These are phyloP conservation scores for Hippocampus kuda DNA, from an alignment of 2,797 vertebrate genomes.

Conservation along the genomic window DNA sequence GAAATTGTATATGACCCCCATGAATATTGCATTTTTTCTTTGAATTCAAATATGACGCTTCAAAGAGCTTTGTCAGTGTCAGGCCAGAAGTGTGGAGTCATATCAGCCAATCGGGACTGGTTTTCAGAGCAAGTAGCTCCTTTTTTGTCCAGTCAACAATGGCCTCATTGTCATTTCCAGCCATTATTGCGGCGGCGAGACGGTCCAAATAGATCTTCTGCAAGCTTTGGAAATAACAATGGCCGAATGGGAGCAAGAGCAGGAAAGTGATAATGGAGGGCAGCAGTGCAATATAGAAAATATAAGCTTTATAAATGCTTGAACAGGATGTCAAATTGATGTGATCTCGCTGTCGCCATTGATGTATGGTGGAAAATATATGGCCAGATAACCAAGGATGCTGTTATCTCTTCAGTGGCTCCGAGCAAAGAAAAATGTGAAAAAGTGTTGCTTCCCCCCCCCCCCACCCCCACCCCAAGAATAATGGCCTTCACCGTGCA, in stretches of 20 bases:
- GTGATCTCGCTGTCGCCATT: conserved; percentile 46
- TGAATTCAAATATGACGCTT: neutral
- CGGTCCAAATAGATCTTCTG: conserved; percentile 46
- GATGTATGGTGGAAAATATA: conserved; percentile 41
- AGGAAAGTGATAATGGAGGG: conserved; percentile 30
- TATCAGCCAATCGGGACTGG: conserved; percentile 34
- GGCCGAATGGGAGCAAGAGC: conserved; percentile 43
- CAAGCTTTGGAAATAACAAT: conserved; percentile 47
- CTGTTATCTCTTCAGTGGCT: conserved; percentile 40
- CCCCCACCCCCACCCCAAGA: conserved; percentile 1
- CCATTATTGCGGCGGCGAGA: conserved; percentile 30
- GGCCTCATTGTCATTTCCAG: conserved; percentile 47
- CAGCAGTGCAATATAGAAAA: conserved; percentile 23
- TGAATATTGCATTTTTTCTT: neutral
- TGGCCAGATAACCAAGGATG: conserved; percentile 45
- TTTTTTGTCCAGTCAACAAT: conserved; percentile 41
- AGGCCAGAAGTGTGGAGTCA: conserved; percentile 58
- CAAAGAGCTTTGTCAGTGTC: conserved; percentile 24
- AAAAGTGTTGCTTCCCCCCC: conserved; percentile 26
- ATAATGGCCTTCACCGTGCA: conserved; percentile 32
- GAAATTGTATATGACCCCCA: neutral
- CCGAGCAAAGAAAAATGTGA: conserved; percentile 20
- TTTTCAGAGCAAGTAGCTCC: conserved; percentile 45
- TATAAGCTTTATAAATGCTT: conserved; percentile 42
- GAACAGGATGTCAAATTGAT: conserved; percentile 50